Conservation (phyloP, 2,797 vertebrate genomes). For the Pagetopsis macropterus region DNA sequence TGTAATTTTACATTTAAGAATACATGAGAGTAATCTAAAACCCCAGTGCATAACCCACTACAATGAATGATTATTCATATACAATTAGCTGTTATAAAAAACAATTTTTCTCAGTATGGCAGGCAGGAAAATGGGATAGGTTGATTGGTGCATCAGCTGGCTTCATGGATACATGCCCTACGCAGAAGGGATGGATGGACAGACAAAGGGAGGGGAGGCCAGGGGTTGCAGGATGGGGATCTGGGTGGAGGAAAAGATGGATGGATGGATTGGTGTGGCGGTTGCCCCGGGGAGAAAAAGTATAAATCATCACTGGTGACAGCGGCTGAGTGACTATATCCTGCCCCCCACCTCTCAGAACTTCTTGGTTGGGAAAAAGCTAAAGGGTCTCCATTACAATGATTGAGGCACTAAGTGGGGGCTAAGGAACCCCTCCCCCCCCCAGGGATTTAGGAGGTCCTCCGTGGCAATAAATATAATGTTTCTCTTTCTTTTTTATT, state of each 20-base stretch:
- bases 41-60: neutral
- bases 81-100: neutral
- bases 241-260: slow-evolving; percentile 4
- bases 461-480: slow-evolving; percentile 23
- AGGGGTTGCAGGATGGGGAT: neutral
- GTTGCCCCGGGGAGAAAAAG: slow-evolving; percentile 43
- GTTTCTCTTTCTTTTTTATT: slow-evolving; percentile 10
- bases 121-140: slow-evolving; percentile 1
- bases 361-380: neutral
- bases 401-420: slow-evolving; percentile 22
- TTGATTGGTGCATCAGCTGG: neutral
- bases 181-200: slow-evolving; percentile 9
- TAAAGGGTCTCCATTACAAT: neutral
- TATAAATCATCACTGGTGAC: slow-evolving; percentile 68
- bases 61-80: neutral
- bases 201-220: neutral
- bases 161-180: slow-evolving; percentile 11
- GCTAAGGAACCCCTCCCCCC: neutral
- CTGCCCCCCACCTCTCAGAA: slow-evolving; percentile 33
- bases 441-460: slow-evolving; percentile 22
- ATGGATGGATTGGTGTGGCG: slow-evolving; percentile 22
- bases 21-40: neutral
- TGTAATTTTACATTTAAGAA: neutral
- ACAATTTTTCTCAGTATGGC: neutral
- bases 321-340: slow-evolving; percentile 60